Percentiles rank a stretch among this genome's conserved stretches.
Conservation (phyloP, 2,888 invertebrate species). For the Idaea aversata region DNA sequence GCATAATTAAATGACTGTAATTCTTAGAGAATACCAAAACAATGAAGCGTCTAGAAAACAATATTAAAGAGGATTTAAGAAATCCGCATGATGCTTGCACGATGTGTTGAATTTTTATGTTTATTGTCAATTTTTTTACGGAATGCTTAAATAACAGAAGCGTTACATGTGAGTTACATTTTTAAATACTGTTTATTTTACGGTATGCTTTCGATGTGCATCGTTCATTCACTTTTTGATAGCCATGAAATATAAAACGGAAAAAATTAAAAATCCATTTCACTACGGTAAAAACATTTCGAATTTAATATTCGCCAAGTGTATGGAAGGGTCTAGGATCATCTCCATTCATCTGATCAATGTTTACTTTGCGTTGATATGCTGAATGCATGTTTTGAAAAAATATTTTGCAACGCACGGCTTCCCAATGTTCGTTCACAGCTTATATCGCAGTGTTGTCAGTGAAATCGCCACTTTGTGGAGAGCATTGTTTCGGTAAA, state of each 20-base stretch:
- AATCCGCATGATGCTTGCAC: constrained; percentile 69
- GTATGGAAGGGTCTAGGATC: constrained; percentile 37
- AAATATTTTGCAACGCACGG: constrained; percentile 76
- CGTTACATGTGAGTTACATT: constrained; percentile 8
- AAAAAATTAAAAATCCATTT: constrained; percentile 13
- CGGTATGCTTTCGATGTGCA: constrained; percentile 71
- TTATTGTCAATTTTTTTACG: constrained; percentile 40
- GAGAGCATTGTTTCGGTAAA: constrained; percentile 75
- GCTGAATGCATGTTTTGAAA: constrained; percentile 74
- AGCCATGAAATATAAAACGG: constrained; percentile 8
- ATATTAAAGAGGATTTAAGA: constrained; percentile 34
- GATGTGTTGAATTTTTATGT: constrained; percentile 51
- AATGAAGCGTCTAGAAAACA: constrained; percentile 42
- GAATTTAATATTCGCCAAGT: constrained; percentile 26
- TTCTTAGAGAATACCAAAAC: constrained; percentile 21
- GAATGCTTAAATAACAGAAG: constrained; percentile 48
- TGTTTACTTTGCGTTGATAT: constrained; percentile 70
- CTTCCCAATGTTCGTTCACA: constrained; percentile 77
- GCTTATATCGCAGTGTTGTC: constrained; percentile 77
- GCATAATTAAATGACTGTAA: constrained; percentile 3
- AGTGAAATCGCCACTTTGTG: constrained; percentile 70
- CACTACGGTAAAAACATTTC: constrained; percentile 21
- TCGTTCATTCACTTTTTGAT: constrained; percentile 42
- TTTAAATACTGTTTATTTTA: constrained; percentile 46
- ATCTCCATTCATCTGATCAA: constrained; percentile 57